Evolutionary conservation across 2,797 vertebrate species (phyloP).

Genomic region (Serranus cabrilla): DNA sequence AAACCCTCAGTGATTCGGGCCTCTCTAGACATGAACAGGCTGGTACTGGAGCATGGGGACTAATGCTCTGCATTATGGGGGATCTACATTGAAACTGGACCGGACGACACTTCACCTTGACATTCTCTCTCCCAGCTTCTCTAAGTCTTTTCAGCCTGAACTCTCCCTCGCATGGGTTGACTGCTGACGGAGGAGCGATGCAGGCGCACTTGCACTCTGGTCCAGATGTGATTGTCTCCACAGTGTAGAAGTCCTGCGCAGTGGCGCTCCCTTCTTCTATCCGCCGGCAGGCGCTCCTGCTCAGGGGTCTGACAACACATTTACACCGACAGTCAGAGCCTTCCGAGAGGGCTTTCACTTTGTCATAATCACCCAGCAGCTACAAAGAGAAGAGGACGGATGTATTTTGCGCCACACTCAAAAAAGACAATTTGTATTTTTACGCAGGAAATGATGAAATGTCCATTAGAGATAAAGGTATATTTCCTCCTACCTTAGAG

Average conservation of each 20-base stretch:
- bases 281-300: slow-evolving; percentile 90
- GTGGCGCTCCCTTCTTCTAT: slow-evolving; percentile 85
- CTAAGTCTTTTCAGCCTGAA: slow-evolving; percentile 91
- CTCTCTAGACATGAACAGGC: slow-evolving; percentile 3
- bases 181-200: slow-evolving; percentile 91
- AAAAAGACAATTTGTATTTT: slow-evolving; percentile 36
- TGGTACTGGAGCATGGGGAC: background rate
- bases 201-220: slow-evolving; percentile 94
- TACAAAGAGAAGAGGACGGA: slow-evolving; percentile 85
- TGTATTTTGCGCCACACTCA: slow-evolving; percentile 72
- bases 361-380: slow-evolving; percentile 98
- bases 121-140: slow-evolving; percentile 88
- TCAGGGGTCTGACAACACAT: slow-evolving; percentile 95
- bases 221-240: slow-evolving; percentile 95
- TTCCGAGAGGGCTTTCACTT: slow-evolving; percentile 96
- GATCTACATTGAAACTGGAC: background rate
- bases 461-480: background rate
- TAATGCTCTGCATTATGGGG: background rate
- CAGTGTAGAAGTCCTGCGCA: slow-evolving; percentile 91
- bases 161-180: slow-evolving; percentile 94
- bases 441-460: slow-evolving; percentile 24
- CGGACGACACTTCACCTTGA: slow-evolving; percentile 89
- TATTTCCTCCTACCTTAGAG: slow-evolving; percentile 86
- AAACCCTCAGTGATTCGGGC: slow-evolving; percentile 8
- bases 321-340: slow-evolving; percentile 96